Percentiles rank a stretch among this genome's conserved stretches.
Conservation (phyloP, 2,888 invertebrate genomes). For the Nemapogon koenigi region DNA sequence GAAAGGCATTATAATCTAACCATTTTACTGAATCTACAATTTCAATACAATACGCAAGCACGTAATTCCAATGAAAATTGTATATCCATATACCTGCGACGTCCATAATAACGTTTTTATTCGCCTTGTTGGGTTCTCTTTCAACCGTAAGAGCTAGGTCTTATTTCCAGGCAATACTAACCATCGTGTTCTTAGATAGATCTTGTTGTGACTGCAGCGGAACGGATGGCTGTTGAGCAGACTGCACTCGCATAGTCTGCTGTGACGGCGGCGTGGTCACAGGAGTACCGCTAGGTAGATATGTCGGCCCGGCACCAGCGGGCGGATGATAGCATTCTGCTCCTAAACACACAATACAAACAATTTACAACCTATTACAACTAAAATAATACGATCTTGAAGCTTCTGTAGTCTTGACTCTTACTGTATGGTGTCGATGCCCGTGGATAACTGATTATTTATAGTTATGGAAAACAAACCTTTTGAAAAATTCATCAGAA, state of each 20-base stretch:
- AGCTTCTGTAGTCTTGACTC: conserved; percentile 15
- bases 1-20: too few species aligned
- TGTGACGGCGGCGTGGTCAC: conserved; percentile 37
- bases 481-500: too few species aligned
- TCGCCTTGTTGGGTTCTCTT: too few species aligned
- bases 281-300: conserved; percentile 34
- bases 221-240: conserved; percentile 43
- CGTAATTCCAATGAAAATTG: neutral
- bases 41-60: neutral
- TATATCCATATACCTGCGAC: too few species aligned
- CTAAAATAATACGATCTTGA: neutral
- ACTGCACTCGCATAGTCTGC: conserved; percentile 36
- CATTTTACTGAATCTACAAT: too few species aligned
- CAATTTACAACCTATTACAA: neutral
- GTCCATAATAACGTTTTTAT: too few species aligned
- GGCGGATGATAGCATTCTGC: conserved; percentile 52
- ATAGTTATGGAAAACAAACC: too few species aligned
- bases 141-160: neutral
- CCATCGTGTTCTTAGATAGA: conserved; percentile 48
- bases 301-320: conserved; percentile 36
- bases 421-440: conserved; percentile 60
- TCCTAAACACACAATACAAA: conserved; percentile 33
- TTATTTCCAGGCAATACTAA: conserved; percentile 18
- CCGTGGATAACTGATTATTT: conserved; percentile 61
- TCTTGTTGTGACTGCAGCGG: conserved; percentile 46